phyloP scores from a whole-genome alignment of 2,888 invertebrate species.

The Dendrolimus houi region DNA sequence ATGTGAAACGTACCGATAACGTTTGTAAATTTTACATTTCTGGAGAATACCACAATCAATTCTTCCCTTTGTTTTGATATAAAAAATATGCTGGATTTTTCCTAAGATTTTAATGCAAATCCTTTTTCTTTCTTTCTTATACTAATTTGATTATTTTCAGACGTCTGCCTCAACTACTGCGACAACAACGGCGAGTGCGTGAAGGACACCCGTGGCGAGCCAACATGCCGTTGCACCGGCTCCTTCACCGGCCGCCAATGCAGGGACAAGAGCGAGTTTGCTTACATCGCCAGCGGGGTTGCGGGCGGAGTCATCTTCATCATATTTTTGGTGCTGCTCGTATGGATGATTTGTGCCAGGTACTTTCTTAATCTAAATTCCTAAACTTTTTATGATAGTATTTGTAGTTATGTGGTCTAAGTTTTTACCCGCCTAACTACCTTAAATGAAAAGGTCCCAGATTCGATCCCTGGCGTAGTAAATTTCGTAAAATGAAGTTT shows the following conservation, averaged over 20 bases:
- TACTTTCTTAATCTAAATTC: conserved; percentile 28
- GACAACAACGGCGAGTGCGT: conserved; percentile 93
- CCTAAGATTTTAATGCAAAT: too few relatives aligned
- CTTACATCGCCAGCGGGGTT: conserved; percentile 95
- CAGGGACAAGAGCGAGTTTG: conserved; percentile 94
- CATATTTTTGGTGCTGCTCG: conserved; percentile 92
- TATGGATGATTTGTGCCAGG: conserved; percentile 98
- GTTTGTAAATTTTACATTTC: too few relatives aligned
- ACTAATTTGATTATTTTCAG: conserved; percentile 36
- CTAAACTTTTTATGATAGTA: neutral
- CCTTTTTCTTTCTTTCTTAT: too few relatives aligned
- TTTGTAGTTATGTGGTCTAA: neutral
- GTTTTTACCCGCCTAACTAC: too few relatives aligned
- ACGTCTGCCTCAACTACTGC: conserved; percentile 90
- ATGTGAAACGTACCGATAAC: too few relatives aligned
- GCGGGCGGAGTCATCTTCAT: conserved; percentile 96
- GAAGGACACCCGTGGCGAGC: conserved; percentile 88
- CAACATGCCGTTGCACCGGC: conserved; percentile 92
- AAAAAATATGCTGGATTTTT: too few relatives aligned
- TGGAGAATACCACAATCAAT: too few relatives aligned
- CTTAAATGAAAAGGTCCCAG: too few relatives aligned
- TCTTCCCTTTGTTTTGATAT: too few relatives aligned
- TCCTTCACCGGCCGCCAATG: conserved; percentile 94
- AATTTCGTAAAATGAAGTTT: too few relatives aligned
- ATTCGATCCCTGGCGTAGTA: too few relatives aligned